phyloP scores from a whole-genome alignment of 2,113 vertebrate species.

The Oncorhynchus keta region DNA sequence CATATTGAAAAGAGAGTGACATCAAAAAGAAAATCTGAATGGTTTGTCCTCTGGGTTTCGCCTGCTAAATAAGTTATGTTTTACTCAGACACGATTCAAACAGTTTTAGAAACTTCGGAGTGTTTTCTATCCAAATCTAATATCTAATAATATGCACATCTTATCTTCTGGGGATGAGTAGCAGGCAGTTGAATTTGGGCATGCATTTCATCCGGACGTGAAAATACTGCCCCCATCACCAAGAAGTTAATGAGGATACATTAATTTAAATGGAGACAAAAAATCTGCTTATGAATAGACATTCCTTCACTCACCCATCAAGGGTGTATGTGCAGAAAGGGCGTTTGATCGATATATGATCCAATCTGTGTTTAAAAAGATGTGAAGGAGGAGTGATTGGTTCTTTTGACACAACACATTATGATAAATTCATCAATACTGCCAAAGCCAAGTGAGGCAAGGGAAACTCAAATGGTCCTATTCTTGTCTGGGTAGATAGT shows the following conservation, averaged over 20 bases:
- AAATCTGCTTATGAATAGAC: constrained; percentile 17
- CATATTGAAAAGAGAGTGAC: too few relatives aligned
- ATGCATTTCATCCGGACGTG: too few relatives aligned
- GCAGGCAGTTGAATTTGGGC: too few relatives aligned
- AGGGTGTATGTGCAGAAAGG: constrained; percentile 14
- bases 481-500: constrained; percentile 42
- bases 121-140: too few relatives aligned
- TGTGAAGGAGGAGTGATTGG: constrained; percentile 28
- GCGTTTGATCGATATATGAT: constrained; percentile 1
- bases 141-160: too few relatives aligned
- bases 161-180: too few relatives aligned
- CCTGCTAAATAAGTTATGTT: too few relatives aligned
- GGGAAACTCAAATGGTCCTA: constrained; percentile 40
- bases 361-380: constrained; percentile 20
- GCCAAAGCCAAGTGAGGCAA: constrained; percentile 46
- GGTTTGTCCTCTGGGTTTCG: too few relatives aligned
- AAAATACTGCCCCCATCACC: too few relatives aligned
- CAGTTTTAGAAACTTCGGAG: too few relatives aligned
- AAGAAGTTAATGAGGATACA: constrained; percentile 10
- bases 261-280: constrained; percentile 21
- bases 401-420: constrained; percentile 44
- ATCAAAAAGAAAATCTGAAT: too few relatives aligned
- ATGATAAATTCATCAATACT: constrained; percentile 59
- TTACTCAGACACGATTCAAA: too few relatives aligned
- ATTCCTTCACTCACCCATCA: constrained; percentile 23